Evolutionary conservation across 2,797 vertebrate genomes (phyloP).

Genomic region (Anolis apletophallus): DNA sequence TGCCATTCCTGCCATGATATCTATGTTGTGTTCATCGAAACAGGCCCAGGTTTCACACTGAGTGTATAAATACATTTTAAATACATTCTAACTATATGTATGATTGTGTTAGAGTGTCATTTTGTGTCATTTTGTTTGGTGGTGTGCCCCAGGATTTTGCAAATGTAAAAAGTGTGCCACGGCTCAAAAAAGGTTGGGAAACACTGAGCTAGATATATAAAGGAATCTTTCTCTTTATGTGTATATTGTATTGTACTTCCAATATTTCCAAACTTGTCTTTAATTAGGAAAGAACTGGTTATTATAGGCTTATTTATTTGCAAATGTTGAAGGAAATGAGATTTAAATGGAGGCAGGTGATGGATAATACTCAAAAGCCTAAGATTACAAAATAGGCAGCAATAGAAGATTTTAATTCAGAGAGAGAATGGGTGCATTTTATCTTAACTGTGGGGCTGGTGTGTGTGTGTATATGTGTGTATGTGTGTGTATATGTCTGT

Average conservation of each 20-base stretch:
- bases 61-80: no score
- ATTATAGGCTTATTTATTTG: background rate
- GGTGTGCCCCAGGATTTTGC: no score
- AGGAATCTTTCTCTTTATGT: background rate
- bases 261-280: background rate
- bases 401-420: background rate
- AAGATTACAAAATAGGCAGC: background rate
- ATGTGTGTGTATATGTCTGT: no score
- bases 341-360: background rate
- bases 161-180: no score
- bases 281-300: background rate
- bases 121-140: no score
- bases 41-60: no score
- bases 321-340: background rate
- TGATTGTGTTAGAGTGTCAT: no score
- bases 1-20: no score
- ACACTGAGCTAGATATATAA: background rate
- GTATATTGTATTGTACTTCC: background rate
- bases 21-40: no score
- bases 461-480: no score
- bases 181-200: no score
- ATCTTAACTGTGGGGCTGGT: background rate
- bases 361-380: background rate
- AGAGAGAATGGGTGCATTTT: background rate
- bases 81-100: no score